Evolutionary conservation across 2,888 invertebrate species (phyloP).

Genomic region (Drosophila quinaria): DNA sequence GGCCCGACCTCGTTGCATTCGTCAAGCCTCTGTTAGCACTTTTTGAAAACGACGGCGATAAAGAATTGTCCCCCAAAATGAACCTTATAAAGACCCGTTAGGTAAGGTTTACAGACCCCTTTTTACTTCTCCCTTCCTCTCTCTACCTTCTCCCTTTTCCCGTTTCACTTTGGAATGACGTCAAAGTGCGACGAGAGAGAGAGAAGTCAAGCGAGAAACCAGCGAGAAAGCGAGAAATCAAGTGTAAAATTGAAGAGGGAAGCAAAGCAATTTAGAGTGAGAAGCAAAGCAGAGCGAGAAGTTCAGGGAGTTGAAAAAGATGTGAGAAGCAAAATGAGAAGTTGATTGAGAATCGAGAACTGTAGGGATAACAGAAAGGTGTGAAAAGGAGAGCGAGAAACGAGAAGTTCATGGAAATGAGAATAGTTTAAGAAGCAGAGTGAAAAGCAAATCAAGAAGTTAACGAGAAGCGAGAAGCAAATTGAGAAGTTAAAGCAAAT

Average conservation of each 20-base stretch:
- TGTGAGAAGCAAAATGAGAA: not conserved
- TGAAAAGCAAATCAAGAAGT: no score
- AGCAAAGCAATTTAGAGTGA: not conserved
- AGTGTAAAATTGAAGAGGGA: not conserved
- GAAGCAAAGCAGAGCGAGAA: not conserved
- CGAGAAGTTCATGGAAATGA: not conserved
- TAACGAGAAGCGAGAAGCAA: not conserved
- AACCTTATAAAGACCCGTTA: constrained; percentile 38
- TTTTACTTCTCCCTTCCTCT: not conserved
- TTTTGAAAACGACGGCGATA: constrained; percentile 56
- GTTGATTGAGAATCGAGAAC: not conserved
- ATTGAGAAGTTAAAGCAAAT: not conserved
- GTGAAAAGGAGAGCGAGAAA: not conserved
- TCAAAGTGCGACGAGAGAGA: constrained; percentile 4
- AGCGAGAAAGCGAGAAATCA: constrained; percentile 5
- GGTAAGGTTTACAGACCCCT: constrained; percentile 12
- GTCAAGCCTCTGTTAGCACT: constrained; percentile 61
- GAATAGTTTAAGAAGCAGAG: not conserved
- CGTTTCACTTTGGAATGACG: constrained; percentile 8
- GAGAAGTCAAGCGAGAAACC: constrained; percentile 17
- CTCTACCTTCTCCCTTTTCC: no score
- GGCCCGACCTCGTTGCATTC: constrained; percentile 70
- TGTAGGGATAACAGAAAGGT: not conserved
- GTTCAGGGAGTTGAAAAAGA: not conserved
- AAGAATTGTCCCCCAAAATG: constrained; percentile 42